phyloP scores from a whole-genome alignment of 1,140 invertebrate species.

The Pissodes strobi region DNA sequence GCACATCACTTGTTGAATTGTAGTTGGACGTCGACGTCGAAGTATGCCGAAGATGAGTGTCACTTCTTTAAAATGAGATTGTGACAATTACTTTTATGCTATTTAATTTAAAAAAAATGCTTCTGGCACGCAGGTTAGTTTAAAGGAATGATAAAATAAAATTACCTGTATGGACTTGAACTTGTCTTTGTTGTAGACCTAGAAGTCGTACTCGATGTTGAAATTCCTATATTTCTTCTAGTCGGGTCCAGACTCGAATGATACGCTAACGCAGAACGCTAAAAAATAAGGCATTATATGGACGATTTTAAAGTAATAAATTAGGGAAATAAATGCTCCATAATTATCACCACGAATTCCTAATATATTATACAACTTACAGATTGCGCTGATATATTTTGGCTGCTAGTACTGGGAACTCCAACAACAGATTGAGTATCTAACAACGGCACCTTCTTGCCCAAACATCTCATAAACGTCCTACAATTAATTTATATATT shows the following conservation, averaged over 20 bases:
- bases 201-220: conserved; percentile 93
- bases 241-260: conserved; percentile 66
- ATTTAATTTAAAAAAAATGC: no score
- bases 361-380: no score
- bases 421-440: conserved; percentile 71
- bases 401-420: conserved; percentile 69
- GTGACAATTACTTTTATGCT: no score
- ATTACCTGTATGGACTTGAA: conserved; percentile 82
- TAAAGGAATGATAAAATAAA: no score
- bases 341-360: no score
- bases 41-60: conserved; percentile 77
- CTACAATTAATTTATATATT: conserved; percentile 42
- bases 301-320: no score
- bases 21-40: conserved; percentile 84
- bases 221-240: conserved; percentile 87
- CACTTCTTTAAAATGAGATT: conserved; percentile 67
- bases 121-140: no score
- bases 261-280: conserved; percentile 84
- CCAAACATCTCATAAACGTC: conserved; percentile 72
- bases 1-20: conserved; percentile 75
- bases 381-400: conserved; percentile 69
- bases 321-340: no score
- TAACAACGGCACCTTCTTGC: conserved; percentile 80
- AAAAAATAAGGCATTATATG: no score
- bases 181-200: conserved; percentile 92